phyloP scores from a whole-genome alignment of 2,888 invertebrate genomes.

The Chrysotoxum bicinctum region DNA sequence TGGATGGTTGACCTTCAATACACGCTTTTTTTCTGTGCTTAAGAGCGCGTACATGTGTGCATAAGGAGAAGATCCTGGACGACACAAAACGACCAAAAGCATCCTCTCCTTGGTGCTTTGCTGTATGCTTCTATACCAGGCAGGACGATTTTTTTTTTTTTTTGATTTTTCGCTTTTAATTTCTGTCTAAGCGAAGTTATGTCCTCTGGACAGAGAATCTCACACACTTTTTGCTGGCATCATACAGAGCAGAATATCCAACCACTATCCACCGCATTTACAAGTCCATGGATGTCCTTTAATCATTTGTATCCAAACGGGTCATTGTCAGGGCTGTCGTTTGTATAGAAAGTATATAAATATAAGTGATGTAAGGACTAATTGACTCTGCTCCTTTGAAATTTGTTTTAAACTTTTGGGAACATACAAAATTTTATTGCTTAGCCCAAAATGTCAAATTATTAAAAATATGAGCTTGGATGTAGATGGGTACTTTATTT shows the following conservation, averaged over 20 bases:
- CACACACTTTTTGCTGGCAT: conserved; percentile 34
- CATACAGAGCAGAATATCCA: background rate
- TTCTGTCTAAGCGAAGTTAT: conserved; percentile 44
- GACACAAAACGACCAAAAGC: conserved; percentile 30
- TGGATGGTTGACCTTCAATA: conserved; percentile 78
- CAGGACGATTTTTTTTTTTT: conserved; percentile 53
- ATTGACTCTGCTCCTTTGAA: background rate
- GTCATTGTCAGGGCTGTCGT: conserved; percentile 7
- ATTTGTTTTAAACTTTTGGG: background rate
- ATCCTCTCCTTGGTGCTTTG: background rate
- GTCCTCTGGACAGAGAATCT: conserved; percentile 31
- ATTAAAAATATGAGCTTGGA: background rate
- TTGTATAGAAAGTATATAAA: no score
- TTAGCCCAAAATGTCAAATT: no score
- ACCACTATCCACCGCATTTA: conserved; percentile 4
- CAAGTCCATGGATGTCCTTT: conserved; percentile 66
- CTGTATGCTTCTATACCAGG: background rate
- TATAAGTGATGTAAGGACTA: no score
- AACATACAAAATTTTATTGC: background rate
- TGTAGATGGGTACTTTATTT: background rate
- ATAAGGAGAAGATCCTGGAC: conserved; percentile 63
- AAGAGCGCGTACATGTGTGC: conserved; percentile 70
- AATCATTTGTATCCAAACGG: conserved; percentile 56
- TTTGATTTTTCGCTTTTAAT: conserved; percentile 67
- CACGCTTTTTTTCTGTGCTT: conserved; percentile 60